Percentiles rank a stretch among this genome's conserved stretches.
phyloP scores from a whole-genome alignment of 2,113 vertebrate genomes.

The Thamnophis sirtalis region DNA sequence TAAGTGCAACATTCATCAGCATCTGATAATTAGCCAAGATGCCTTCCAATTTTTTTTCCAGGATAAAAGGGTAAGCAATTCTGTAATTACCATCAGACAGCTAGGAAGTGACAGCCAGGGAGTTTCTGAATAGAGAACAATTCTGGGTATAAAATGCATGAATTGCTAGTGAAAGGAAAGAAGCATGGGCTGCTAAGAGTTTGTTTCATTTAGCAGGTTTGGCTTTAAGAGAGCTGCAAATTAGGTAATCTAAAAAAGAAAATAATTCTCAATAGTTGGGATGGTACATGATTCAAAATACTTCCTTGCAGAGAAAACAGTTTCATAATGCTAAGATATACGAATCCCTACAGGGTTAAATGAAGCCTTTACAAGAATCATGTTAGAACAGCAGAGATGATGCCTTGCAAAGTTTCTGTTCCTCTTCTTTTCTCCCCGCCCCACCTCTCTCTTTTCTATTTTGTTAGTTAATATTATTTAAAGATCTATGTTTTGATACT shows the following conservation, averaged over 20 bases:
- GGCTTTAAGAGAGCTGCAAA: conserved; percentile 15
- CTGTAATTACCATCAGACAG: not conserved
- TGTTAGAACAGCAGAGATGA: not conserved
- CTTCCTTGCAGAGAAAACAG: not conserved
- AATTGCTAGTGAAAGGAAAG: not conserved
- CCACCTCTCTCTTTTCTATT: not conserved
- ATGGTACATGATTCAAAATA: not conserved
- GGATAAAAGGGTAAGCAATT: not conserved
- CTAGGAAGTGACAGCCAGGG: conserved; percentile 1
- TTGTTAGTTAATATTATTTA: not conserved
- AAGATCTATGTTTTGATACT: not conserved
- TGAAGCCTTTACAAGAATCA: conserved; percentile 4
- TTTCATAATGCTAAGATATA: not conserved
- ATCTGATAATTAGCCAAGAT: not conserved
- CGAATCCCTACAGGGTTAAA: not conserved
- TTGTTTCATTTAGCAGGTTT: conserved; percentile 7
- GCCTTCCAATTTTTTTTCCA: conserved; percentile 3
- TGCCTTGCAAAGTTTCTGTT: not conserved
- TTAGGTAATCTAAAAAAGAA: not conserved
- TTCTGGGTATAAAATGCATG: not conserved
- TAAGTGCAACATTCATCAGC: not conserved
- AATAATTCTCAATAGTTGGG: not conserved
- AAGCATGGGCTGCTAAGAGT: not conserved
- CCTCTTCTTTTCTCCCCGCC: not conserved
- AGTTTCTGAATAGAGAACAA: not conserved